Evolutionary conservation across 2,888 invertebrate species (phyloP).

Genomic region (Sarcophaga carnaria): DNA sequence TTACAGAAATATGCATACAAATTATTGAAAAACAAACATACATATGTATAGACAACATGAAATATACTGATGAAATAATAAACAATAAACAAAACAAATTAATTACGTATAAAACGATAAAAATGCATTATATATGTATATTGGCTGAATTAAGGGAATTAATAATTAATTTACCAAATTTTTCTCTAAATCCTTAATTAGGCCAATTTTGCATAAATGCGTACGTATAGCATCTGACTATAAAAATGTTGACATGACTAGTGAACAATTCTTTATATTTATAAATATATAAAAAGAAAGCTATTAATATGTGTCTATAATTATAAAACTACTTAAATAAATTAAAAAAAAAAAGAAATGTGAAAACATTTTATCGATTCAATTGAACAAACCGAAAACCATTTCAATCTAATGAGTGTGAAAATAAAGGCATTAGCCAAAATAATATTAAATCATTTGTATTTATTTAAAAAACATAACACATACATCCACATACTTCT

Average conservation of each 20-base stretch:
- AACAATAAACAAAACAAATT: constrained; percentile 18
- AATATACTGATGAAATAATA: constrained; percentile 24
- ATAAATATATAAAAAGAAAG: constrained; percentile 42
- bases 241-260: constrained; percentile 41
- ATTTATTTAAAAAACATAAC: no score
- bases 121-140: constrained; percentile 13
- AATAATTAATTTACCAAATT: not conserved
- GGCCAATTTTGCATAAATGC: constrained; percentile 12
- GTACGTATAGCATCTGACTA: constrained; percentile 32
- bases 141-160: constrained; percentile 29
- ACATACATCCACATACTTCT: no score
- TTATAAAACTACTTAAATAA: constrained; percentile 61
- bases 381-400: constrained; percentile 65
- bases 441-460: constrained; percentile 32
- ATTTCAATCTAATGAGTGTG: constrained; percentile 72
- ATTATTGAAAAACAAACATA: not conserved
- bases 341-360: constrained; percentile 7
- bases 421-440: constrained; percentile 72
- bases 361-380: constrained; percentile 58
- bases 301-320: constrained; percentile 65
- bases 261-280: constrained; percentile 44
- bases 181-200: constrained; percentile 8
- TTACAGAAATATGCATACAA: constrained; percentile 4
- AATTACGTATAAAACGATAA: constrained; percentile 1
- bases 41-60: constrained; percentile 20